Evolutionary conservation across 2,113 vertebrate species (phyloP).

Genomic region (Atractosteus spatula): DNA sequence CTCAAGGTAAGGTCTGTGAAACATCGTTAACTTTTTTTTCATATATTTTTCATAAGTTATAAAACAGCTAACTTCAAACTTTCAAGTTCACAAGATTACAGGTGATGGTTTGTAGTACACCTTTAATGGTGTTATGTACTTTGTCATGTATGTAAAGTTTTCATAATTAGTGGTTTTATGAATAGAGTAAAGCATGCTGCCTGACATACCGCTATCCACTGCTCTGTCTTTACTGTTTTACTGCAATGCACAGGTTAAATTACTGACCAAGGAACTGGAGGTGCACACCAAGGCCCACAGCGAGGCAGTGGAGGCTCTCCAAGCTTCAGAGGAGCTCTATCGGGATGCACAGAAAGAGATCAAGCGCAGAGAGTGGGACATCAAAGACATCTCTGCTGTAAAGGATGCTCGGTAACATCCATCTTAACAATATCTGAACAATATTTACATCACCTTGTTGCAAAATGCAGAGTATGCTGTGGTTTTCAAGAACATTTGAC

Average conservation of each 20-base stretch:
- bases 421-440: background rate
- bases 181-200: background rate
- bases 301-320: slow-evolving; percentile 49
- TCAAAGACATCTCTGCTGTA: slow-evolving; percentile 49
- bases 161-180: too few relatives aligned
- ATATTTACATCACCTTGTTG: too few relatives aligned
- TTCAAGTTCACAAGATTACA: too few relatives aligned
- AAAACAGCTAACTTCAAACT: too few relatives aligned
- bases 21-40: background rate
- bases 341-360: slow-evolving; percentile 51
- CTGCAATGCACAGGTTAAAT: slow-evolving; percentile 57
- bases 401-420: slow-evolving; percentile 61
- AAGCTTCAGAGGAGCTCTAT: slow-evolving; percentile 44
- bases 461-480: too few relatives aligned
- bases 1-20: slow-evolving; percentile 59
- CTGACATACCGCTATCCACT: background rate
- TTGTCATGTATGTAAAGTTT: too few relatives aligned
- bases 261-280: slow-evolving; percentile 60
- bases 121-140: too few relatives aligned
- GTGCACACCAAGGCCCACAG: slow-evolving; percentile 43
- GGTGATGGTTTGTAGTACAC: too few relatives aligned
- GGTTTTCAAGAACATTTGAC: too few relatives aligned
- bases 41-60: too few relatives aligned
- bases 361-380: slow-evolving; percentile 46
- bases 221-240: background rate